Evolutionary conservation across 2,888 invertebrate genomes (phyloP), one percentile per base, ranked within the genome.

Genomic region (Aporophyla lueneburgensis): DNA sequence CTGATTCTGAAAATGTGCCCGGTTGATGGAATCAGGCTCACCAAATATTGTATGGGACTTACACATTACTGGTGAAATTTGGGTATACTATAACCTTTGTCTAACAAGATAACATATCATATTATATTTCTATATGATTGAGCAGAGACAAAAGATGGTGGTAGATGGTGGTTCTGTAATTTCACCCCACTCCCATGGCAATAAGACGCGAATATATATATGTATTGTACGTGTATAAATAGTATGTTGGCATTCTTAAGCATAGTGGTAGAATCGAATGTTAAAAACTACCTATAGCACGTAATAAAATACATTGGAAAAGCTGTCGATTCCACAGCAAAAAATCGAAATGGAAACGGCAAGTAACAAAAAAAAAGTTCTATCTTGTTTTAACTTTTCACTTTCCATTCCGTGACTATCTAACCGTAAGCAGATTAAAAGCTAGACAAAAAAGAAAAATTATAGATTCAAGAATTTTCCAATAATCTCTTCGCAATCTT

Each of bases 401-500:
- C 21, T 43, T n/a, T 61, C 5, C 46, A 53, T 49, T 67, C 5
- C 19, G 24, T 56, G 65, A 40, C 59, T 46, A 33, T 65, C 46
- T 51, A n/a, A n/a, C 27, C 40, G 33, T 53, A 61, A 43, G 14
- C 56, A 43, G 51, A 76, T 61, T 40, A 65, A 79, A 83, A 33
- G 21, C 43, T 61, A 83, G 51, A n/a, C 56, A 61, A 71, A 58
- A 74, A 19, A 24, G 5, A 19, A 62, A 62, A 73, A 49, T 51
- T 58, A 58, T 19, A 59, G n/a, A 59, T 76, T 85, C 65, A 62
- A 72, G 66, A 72, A 76, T 85, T 82, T 85, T 82, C 85, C 82
- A 54, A 81, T 82, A 82, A 81, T 76, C 85, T 70, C 33, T 66
- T 66, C 51, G 53, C 40, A 43, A 54, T 81, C 71, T 69, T 78